A percentile compares a stretch with the other conserved stretches of the same genome.
phyloP scores from a whole-genome alignment of 2,797 vertebrate species.

The Glossophaga mutica region DNA sequence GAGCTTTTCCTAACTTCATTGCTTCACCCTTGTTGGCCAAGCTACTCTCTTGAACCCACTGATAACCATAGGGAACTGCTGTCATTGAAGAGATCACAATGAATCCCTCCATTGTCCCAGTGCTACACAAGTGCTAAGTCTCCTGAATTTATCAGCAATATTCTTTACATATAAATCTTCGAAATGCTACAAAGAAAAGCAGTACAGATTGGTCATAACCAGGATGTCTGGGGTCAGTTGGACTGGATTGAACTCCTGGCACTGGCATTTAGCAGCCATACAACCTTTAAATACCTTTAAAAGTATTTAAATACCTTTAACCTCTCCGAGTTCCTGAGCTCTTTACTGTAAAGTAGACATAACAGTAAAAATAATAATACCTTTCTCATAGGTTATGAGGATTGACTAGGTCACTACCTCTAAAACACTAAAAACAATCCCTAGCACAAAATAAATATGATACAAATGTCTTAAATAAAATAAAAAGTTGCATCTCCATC shows the following conservation, averaged over 20 bases:
- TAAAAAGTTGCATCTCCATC: background rate
- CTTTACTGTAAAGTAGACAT: background rate
- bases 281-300: background rate
- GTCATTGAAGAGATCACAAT: background rate
- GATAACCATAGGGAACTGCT: background rate
- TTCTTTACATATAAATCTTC: background rate
- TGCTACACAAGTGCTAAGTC: background rate
- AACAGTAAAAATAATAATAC: background rate
- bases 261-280: background rate
- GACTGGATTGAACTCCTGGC: background rate
- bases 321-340: background rate
- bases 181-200: background rate
- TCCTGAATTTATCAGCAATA: background rate
- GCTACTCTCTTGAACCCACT: background rate
- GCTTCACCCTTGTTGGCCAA: background rate
- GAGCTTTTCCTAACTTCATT: background rate
- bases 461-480: background rate
- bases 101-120: background rate
- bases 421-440: background rate
- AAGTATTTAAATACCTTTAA: background rate
- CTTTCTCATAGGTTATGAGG: background rate
- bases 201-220: background rate
- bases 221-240: background rate
- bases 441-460: slow-evolving; percentile 4
- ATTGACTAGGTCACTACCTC: background rate